Evolutionary conservation across 2,797 vertebrate genomes (phyloP).

Genomic region (Halcyon badia): DNA sequence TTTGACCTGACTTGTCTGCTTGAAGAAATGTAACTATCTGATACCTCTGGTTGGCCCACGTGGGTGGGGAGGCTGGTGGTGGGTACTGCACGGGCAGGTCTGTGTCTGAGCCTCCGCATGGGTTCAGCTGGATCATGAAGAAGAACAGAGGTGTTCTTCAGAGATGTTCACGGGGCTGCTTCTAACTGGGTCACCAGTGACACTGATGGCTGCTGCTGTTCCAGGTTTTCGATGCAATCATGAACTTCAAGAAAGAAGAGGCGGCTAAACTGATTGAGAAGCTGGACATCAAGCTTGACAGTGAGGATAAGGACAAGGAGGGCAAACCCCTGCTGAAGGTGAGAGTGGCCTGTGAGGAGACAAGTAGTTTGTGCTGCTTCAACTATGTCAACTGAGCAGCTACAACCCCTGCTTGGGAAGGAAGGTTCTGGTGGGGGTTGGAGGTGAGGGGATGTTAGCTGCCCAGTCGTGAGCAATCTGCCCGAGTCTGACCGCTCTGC

Average conservation of each 20-base stretch:
- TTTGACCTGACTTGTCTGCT: conserved; percentile 92
- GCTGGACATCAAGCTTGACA: conserved; percentile 92
- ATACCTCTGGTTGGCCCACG: neutral
- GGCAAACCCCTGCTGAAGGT: conserved; percentile 94
- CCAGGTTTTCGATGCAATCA: conserved; percentile 94
- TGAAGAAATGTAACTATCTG: conserved; percentile 87
- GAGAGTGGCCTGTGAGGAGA: neutral
- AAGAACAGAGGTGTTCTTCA: neutral
- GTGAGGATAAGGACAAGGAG: conserved; percentile 93
- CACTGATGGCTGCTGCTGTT: neutral
- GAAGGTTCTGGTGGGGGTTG: neutral
- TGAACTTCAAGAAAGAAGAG: conserved; percentile 95
- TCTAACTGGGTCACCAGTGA: rapidly evolving
- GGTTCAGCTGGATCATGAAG: neutral
- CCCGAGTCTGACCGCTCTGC: neutral
- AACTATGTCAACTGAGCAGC: rapidly evolving
- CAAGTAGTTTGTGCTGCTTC: neutral
- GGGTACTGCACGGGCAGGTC: neutral
- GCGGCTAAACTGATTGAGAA: conserved; percentile 90
- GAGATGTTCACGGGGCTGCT: neutral
- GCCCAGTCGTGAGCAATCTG: neutral
- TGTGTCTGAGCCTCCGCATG: neutral
- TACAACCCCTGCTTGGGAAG: neutral
- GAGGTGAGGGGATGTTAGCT: neutral
- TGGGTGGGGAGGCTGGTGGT: neutral